phyloP scores from a whole-genome alignment of 2,113 vertebrate species.

The Paratilapia polleni region DNA sequence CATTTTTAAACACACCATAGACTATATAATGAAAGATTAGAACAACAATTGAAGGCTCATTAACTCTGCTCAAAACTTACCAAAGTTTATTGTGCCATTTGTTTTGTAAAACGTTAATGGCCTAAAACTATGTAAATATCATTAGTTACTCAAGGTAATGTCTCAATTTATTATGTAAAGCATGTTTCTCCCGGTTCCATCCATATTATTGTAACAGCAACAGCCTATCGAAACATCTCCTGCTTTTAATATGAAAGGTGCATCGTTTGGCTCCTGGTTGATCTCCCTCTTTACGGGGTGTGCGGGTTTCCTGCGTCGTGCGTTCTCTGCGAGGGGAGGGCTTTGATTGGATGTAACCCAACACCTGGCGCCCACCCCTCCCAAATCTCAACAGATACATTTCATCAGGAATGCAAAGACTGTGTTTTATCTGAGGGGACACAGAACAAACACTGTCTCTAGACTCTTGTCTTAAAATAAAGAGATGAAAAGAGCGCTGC shows the following conservation, averaged over 20 bases:
- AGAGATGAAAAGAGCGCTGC: slow-evolving; percentile 68
- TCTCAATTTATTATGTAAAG: too few relatives aligned
- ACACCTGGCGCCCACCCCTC: slow-evolving; percentile 80
- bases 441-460: slow-evolving; percentile 75
- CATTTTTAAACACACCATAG: not conserved
- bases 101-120: not conserved
- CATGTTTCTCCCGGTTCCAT: too few relatives aligned
- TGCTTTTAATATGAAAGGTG: slow-evolving; percentile 52
- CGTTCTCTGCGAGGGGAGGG: slow-evolving; percentile 61
- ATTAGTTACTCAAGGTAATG: not conserved
- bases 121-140: not conserved
- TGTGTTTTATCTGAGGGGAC: slow-evolving; percentile 78
- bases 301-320: slow-evolving; percentile 81
- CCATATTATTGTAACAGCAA: too few relatives aligned
- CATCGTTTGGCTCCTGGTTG: slow-evolving; percentile 47
- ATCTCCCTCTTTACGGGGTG: slow-evolving; percentile 95
- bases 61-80: not conserved
- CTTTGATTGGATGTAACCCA: slow-evolving; percentile 78
- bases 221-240: not conserved
- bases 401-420: slow-evolving; percentile 79
- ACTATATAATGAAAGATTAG: not conserved
- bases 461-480: slow-evolving; percentile 78
- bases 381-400: slow-evolving; percentile 80
- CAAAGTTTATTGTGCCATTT: not conserved
- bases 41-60: not conserved